Conservation (phyloP, 92 coral and sea anemone species). For the Epizoanthus illoricatus region DNA sequence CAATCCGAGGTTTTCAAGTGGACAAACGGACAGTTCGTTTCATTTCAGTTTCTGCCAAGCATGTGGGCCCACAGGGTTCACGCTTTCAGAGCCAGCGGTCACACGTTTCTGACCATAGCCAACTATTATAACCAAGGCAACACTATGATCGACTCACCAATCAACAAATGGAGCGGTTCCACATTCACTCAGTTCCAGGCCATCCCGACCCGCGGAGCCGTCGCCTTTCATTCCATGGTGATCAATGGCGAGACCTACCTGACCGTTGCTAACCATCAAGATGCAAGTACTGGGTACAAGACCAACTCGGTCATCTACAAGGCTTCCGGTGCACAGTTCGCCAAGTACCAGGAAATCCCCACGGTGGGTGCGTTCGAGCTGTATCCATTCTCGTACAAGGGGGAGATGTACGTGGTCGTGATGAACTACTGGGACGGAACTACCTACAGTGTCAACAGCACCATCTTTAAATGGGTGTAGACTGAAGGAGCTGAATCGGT, state of each 20-base stretch:
- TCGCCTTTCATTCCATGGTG: slow-evolving; percentile 41
- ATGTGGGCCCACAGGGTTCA: slow-evolving; percentile 17
- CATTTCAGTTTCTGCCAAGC: slow-evolving; percentile 43
- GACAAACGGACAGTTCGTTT: slow-evolving; percentile 36
- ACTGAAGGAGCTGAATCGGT: not conserved
- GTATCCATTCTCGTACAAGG: slow-evolving; percentile 55
- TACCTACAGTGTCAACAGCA: slow-evolving; percentile 21
- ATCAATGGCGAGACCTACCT: slow-evolving; percentile 46
- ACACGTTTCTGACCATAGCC: slow-evolving; percentile 48
- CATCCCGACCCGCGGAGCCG: slow-evolving; percentile 46
- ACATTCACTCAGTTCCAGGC: slow-evolving; percentile 43
- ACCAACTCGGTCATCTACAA: slow-evolving; percentile 47
- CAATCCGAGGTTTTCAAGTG: slow-evolving; percentile 50
- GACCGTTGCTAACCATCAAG: slow-evolving; percentile 29
- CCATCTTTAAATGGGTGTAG: slow-evolving; percentile 37
- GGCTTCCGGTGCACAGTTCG: slow-evolving; percentile 54
- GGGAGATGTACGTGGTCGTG: slow-evolving; percentile 35
- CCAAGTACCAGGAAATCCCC: slow-evolving; percentile 45
- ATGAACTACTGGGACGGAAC: slow-evolving; percentile 34
- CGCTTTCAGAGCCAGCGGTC: slow-evolving; percentile 35
- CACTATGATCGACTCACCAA: slow-evolving; percentile 21
- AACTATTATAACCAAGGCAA: slow-evolving; percentile 17
- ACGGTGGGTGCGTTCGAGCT: slow-evolving; percentile 44
- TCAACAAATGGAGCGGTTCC: slow-evolving; percentile 46
- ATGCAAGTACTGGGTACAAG: not conserved